Evolutionary conservation across 64 coral and sea anemone genomes (phyloP).

Genomic region (Actinia tenebrosa): DNA sequence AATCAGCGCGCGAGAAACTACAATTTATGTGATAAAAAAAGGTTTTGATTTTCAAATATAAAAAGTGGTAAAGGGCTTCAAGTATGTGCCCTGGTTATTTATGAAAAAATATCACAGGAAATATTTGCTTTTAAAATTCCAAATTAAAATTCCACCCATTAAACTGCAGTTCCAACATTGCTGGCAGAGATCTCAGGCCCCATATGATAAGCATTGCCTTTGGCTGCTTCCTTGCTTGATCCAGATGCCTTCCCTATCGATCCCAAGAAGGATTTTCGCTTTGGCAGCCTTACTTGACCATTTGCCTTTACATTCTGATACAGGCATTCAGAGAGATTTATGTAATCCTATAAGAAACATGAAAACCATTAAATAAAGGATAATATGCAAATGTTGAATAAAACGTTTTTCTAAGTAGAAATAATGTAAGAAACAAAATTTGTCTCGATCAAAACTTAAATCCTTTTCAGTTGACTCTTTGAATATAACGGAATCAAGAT

Average conservation of each 20-base stretch:
- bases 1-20: no score
- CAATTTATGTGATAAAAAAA: no score
- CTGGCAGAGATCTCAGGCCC: neutral
- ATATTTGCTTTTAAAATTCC: neutral
- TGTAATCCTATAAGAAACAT: neutral
- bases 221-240: slow-evolving; percentile 3
- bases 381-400: no score
- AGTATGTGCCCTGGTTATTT: no score
- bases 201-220: neutral
- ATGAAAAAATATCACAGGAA: neutral
- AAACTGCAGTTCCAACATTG: neutral
- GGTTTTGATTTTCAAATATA: no score
- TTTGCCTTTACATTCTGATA: neutral
- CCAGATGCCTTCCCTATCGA: neutral
- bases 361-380: neutral
- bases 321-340: neutral
- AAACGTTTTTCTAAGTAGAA: no score
- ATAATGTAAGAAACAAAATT: no score
- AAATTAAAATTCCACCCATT: no score
- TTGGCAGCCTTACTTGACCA: neutral
- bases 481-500: no score
- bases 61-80: no score
- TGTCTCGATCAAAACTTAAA: no score
- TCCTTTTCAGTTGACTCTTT: no score
- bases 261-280: neutral